These are phyloP conservation scores for Chalcis sispes DNA, from an alignment of 2,888 invertebrate species.

Conservation along the genomic window DNA sequence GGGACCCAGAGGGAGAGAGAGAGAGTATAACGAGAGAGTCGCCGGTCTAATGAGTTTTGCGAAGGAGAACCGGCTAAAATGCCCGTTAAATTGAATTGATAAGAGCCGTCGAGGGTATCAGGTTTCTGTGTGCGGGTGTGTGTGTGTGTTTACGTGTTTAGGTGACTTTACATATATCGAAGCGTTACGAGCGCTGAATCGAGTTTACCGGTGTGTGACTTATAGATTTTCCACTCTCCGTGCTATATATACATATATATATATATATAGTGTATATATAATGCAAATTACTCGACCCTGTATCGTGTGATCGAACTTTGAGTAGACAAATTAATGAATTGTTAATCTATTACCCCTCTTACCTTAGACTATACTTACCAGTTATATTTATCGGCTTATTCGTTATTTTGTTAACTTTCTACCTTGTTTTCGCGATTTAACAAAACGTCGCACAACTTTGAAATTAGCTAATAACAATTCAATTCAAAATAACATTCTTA, in stretches of 20 bases:
- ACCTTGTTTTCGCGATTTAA: background rate
- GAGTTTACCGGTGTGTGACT: too few species aligned
- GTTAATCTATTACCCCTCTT: slow-evolving; percentile 49
- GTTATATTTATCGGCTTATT: background rate
- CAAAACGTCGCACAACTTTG: too few species aligned
- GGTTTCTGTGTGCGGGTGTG: too few species aligned
- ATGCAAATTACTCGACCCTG: slow-evolving; percentile 42
- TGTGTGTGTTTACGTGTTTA: background rate
- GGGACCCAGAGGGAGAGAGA: too few species aligned
- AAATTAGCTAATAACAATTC: too few species aligned
- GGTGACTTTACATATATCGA: background rate
- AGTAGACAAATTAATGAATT: slow-evolving; percentile 35
- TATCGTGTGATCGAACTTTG: slow-evolving; percentile 37
- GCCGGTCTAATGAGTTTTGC: slow-evolving; percentile 54
- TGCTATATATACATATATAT: slow-evolving; percentile 7
- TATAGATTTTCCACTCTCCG: slow-evolving; percentile 28
- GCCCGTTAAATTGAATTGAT: slow-evolving; percentile 57
- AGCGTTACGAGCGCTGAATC: too few species aligned
- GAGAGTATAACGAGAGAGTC: slow-evolving; percentile 9
- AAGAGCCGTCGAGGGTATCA: slow-evolving; percentile 33
- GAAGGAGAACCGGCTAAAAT: slow-evolving; percentile 51
- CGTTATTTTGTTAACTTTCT: background rate
- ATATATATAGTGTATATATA: too few species aligned
- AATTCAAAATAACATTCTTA: too few species aligned
- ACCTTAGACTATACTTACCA: too few species aligned